A percentile compares a stretch with the other conserved stretches of the same genome.
Conservation (phyloP, 1,140 invertebrate species). For the Drosophila miranda region DNA sequence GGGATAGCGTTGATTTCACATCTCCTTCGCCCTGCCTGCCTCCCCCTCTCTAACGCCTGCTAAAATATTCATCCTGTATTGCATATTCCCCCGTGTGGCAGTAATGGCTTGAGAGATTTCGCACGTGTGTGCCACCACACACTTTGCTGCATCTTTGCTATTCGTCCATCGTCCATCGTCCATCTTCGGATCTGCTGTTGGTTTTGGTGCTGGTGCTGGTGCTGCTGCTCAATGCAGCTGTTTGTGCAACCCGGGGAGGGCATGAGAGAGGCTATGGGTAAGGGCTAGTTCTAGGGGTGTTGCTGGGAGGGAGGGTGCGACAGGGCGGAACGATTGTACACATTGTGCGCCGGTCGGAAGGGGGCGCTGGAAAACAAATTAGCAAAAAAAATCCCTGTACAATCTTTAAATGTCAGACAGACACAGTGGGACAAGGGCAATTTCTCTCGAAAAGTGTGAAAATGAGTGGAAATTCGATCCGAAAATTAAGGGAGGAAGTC, state of each 20-base stretch:
- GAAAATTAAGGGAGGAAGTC: too few relatives aligned
- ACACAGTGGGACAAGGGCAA: constrained; percentile 55
- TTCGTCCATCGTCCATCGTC: constrained; percentile 14
- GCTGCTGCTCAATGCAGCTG: constrained; percentile 16
- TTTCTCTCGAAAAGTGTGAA: constrained; percentile 11
- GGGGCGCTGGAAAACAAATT: constrained; percentile 69
- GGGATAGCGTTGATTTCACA: constrained; percentile 68
- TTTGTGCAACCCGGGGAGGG: neutral
- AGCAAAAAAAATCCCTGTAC: constrained; percentile 66
- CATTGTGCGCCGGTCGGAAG: constrained; percentile 15
- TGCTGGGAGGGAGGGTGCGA: constrained; percentile 1
- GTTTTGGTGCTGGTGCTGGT: neutral
- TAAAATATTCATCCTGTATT: constrained; percentile 80
- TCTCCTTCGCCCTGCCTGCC: neutral
- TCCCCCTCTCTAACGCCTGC: constrained; percentile 21
- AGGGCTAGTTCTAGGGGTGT: constrained; percentile 17
- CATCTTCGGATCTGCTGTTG: constrained; percentile 11
- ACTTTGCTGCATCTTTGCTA: constrained; percentile 42
- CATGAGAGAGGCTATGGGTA: constrained; percentile 7
- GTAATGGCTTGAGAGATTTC: constrained; percentile 70
- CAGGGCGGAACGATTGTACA: constrained; percentile 14
- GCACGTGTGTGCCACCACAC: constrained; percentile 68
- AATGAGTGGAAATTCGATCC: neutral
- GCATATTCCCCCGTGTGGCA: constrained; percentile 57
- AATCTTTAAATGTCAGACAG: constrained; percentile 43